Base-by-base conservation (phyloP, 1,140 invertebrate genomes). In the Acromyrmex charruanus region DNA sequence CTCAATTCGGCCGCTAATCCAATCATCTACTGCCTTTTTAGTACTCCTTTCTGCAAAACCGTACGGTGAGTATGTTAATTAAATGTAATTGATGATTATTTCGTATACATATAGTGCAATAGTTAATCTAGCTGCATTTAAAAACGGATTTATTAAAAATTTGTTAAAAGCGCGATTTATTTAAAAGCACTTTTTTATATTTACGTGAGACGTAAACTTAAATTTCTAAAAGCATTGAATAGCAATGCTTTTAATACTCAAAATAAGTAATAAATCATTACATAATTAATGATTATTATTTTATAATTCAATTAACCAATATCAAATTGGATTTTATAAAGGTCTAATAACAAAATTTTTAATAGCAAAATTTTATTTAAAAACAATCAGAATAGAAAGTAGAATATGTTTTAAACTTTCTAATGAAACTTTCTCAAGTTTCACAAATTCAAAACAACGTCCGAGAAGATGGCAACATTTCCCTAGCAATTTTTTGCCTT, bases 1-100 rank as follows among this genome's bases (percentile, higher is more conserved):
- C 95, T 99, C 6, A 99, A 99, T 95, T 98, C 98, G 1, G 98
- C 98, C 0, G 98, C 98, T 16, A 99, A 99, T 95, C 99, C 99
- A 0, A 96, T 99, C 35, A 99, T 99, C 89, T 99, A 99, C 95
- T 99, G 98, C 92, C 96, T 99, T 86, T 99, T 99, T 95, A 98
- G 97, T 35, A 99, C 98, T 12, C 97, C 98, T 90, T 97, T 99
- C 81, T 99, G 98, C 95, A 95, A 97, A 87, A 98, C 98, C 87
- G 95, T 99, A 81, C 97, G 98, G 98, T 99, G 95, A 96, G 95
- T 92, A 69, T 16, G 7, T 51, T 55, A 81, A 61, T 59, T 39
- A 18, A 59, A 61, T 61, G 14, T 49, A 3, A 82, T 12, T 55
- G 6, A 55, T 55, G n/a, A 58, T 74, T 75, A 16, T 75, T 5